Evolutionary conservation across 2,797 vertebrate species (phyloP), one percentile per base, ranked within the genome.

Genomic region (Lophura swinhoii): DNA sequence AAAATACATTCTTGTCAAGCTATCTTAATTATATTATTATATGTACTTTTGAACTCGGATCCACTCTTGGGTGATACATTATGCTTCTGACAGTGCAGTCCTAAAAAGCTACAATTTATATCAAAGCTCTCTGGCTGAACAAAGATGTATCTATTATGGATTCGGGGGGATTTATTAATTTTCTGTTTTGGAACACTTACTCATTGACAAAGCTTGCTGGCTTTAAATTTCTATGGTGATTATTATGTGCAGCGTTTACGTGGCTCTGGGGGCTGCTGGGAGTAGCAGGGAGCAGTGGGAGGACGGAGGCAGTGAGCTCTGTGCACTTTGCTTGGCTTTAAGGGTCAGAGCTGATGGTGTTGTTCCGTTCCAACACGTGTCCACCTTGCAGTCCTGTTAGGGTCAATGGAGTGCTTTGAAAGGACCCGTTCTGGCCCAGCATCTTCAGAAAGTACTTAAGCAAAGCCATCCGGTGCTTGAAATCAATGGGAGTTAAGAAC

Each of bases 1-100:
- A 97, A 98, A 98, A 98, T 97, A 98, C 97, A 97, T 98, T 97
- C 97, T 97, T 97, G 97, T 98, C 97, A 97, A 97, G 97, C 94
- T 96, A 97, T 98, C 97, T 98, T 98, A 98, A 98, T 98, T 98
- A 97, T 97, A 97, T 98, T 98, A 98, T 98, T 98, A 98, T 98
- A 98, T 98, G 98, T 97, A 97, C 97, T 98, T 98, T 98, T 98
- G 97, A 98, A 98, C 97, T 97, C 90, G 14, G 96, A 97, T 96
- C 97, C 90, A 41, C 93, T 97, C 84, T 88, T 82, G 29, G 84
- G 64, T 97, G 97, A 97, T 97, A 94, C 80, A 97, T 98, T 97
- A 97, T 59, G 3, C 93, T 96, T 96, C 96, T 97, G 97, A 98
- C 97, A 97, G 96, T 79, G 75, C 92, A 46, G 29, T 93, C 95